phyloP scores from a whole-genome alignment of 2,113 vertebrate species.

The Brachyistius frenatus region DNA sequence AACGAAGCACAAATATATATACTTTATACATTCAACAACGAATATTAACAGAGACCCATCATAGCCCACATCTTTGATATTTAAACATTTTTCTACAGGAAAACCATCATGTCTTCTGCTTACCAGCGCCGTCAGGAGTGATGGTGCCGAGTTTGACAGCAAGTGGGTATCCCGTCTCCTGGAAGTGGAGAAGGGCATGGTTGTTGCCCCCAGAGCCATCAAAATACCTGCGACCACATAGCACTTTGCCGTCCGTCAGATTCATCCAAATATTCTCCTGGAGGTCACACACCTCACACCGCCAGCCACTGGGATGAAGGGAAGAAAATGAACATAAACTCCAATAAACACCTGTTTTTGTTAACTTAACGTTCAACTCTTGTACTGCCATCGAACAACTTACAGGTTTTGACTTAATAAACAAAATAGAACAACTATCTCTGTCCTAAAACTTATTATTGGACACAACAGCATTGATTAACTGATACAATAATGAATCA shows the following conservation, averaged over 20 bases:
- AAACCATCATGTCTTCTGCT: neutral
- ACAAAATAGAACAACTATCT: neutral
- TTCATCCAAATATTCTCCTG: slow-evolving; percentile 99
- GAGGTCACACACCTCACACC: slow-evolving; percentile 95
- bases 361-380: neutral
- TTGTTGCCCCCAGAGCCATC: slow-evolving; percentile 98
- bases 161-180: slow-evolving; percentile 92
- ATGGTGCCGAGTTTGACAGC: slow-evolving; percentile 99
- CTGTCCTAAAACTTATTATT: neutral
- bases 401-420: no score
- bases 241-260: slow-evolving; percentile 94
- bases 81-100: neutral
- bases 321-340: slow-evolving; percentile 8
- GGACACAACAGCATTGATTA: neutral
- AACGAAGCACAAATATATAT: neutral
- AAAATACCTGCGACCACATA: slow-evolving; percentile 96
- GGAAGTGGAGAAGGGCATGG: slow-evolving; percentile 93
- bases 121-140: slow-evolving; percentile 96
- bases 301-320: slow-evolving; percentile 89
- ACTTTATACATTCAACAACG: neutral
- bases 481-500: neutral
- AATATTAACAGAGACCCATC: neutral
- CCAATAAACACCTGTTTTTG: neutral
- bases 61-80: neutral
- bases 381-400: no score